Base-by-base conservation (phyloP, 2,888 invertebrate species). In the Chrysotoxum bicinctum region DNA sequence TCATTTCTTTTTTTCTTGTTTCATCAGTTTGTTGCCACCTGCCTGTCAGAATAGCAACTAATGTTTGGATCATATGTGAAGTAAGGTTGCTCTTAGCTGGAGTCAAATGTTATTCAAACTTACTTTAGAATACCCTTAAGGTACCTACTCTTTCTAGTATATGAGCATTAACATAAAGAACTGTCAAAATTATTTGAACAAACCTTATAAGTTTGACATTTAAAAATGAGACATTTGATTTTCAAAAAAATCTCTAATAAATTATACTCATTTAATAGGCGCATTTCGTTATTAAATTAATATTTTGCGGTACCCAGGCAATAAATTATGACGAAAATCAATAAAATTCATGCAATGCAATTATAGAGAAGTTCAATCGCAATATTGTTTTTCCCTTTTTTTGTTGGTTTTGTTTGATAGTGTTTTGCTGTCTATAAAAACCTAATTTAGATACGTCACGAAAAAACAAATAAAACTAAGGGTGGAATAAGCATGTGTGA, bases 401-500 rank as follows among this genome's bases (percentile, higher is more conserved):
- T 32, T 16, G 30, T 64, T 45, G 19, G 12, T n/a, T 48, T 32
- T 32, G 7, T 50, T 48, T 43, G 26, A 16, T 43, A 30, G 40
- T 40, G n/a, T 66, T 66, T 32, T n/a, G 43, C 32, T 32, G 30
- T 30, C 64, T 45, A 64, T 64, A 66, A 66, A 66, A 40, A 52
- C 48, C 35, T 60, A 58, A 82, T 77, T 45, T 66, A 73, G 72
- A 54, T 77, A 73, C 76, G 56, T 72, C 54, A 78, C n/a, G 30
- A 26, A 26, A 43, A 12, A 2, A 35, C 32, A 9, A 12, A 1
- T 35, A 1, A 56, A 66, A 21, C 56, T 68, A 72, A 60, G 81
- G 79, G 68, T 74, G 69, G 70, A 43, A 70, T 74, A 62, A 62
- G 64, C 66, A 70, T 74, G 66, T 79, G 79, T 72, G 66, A 72